Evolutionary conservation across 2,113 vertebrate species (phyloP).

Genomic region (Mastomys natalensis): DNA sequence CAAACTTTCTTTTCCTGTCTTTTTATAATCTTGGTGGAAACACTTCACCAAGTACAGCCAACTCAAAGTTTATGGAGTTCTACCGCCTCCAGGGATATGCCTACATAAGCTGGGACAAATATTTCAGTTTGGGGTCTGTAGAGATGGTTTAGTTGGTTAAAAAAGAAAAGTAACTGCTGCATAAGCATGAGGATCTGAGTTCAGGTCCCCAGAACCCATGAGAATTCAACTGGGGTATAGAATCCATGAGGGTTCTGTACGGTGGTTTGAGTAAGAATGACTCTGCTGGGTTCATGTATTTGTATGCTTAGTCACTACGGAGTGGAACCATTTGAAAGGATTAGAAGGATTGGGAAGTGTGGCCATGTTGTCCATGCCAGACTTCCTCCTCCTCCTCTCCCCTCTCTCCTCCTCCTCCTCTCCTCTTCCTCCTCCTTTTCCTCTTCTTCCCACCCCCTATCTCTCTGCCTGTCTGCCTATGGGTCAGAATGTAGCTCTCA

Average conservation of each 20-base stretch:
- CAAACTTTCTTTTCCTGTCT: background rate
- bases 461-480: background rate
- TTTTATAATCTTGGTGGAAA: background rate
- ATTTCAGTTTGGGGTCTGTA: background rate
- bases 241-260: no score
- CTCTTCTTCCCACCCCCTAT: fast-evolving
- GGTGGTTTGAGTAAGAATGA: background rate
- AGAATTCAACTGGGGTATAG: background rate
- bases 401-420: fast-evolving
- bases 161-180: background rate
- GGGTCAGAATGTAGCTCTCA: background rate
- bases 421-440: fast-evolving
- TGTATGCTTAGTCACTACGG: background rate
- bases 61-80: background rate
- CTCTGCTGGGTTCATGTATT: background rate
- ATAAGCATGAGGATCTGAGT: background rate
- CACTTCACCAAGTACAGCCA: background rate
- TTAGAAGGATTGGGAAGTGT: background rate
- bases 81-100: background rate
- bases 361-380: background rate
- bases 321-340: background rate
- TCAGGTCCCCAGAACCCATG: background rate
- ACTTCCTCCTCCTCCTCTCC: fast-evolving
- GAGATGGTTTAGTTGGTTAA: background rate
- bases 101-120: background rate